Base-by-base conservation (phyloP, 2,797 vertebrate species). In the Chromis chromis region DNA sequence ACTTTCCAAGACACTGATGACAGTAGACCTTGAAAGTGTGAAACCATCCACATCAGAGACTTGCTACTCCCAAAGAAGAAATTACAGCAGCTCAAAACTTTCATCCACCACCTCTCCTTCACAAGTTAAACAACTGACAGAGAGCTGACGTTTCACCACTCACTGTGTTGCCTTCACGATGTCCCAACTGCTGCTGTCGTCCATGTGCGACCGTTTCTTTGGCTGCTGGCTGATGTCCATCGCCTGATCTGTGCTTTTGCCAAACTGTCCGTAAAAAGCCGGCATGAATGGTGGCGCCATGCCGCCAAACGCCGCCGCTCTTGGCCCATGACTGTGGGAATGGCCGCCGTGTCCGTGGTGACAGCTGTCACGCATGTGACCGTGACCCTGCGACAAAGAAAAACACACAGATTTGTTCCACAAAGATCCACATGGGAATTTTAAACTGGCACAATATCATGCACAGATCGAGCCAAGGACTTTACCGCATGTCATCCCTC, bases 121-220 rank as follows among this genome's bases (percentile, higher is more conserved):
- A 49, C 10, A 2, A 1, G 8, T 22, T n/a, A 3, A 48, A 48
- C 6, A 1, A n/a, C 11, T 24, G 21, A 24, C 21, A 24, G 44
- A 19, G 5, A 16, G 16, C 44, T 1, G 7, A 50, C 39, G 16
- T 39, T 54, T 3, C 19, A n/a, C 7, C 17, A 69, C 97, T 96
- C 86, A 99, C 98, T 99, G 97, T 0, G 97, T 96, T 22, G 98
- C 97, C 89, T 97, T 98, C 8, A 99, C 91, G 4, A 99, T 98
- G 89, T 98, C 98, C 92, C 95, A 99, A 73, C 92, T 96, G 91
- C 93, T 93, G 79, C 95, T 95, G 81, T 99, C 96, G 21, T 97
- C 97, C 76, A 91, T 78, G 54, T 93, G 77, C 0, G 95, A 93
- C 24, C 94, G 84, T 0, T 93, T 93, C 79, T 93, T 95, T 0